Conservation (phyloP, 1,140 invertebrate species). For the Pseudachorutes palmiensis region DNA sequence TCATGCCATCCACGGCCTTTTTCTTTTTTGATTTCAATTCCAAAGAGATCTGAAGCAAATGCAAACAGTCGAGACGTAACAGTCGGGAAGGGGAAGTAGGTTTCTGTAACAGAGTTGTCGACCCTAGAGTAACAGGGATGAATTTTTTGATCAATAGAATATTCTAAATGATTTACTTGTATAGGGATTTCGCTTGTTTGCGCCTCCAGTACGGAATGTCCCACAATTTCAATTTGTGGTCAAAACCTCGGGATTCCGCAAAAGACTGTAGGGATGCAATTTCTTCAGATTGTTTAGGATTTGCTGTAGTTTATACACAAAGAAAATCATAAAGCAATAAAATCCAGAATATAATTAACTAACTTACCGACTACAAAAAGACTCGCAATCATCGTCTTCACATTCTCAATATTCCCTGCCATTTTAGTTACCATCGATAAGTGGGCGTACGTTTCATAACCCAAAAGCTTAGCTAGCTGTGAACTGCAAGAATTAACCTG, state of each 20-base stretch:
- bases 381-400: conserved; percentile 61
- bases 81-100: conserved; percentile 69
- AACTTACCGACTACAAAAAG: conserved; percentile 44
- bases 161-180: conserved; percentile 50
- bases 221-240: conserved; percentile 62
- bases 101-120: not conserved
- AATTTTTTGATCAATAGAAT: conserved; percentile 12
- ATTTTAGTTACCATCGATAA: conserved; percentile 93
- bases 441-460: conserved; percentile 67
- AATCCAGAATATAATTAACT: conserved; percentile 14
- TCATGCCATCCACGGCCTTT: conserved; percentile 66
- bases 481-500: conserved; percentile 44
- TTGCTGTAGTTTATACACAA: conserved; percentile 43
- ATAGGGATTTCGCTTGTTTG: conserved; percentile 52
- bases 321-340: conserved; percentile 19
- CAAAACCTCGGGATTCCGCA: conserved; percentile 63
- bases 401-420: conserved; percentile 71
- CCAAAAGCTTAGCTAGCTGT: conserved; percentile 65
- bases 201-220: conserved; percentile 80
- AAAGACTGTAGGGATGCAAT: conserved; percentile 62
- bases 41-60: conserved; percentile 66
- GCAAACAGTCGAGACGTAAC: conserved; percentile 69
- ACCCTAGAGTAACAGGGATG: conserved; percentile 11
- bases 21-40: conserved; percentile 66
- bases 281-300: conserved; percentile 66